Percentiles rank a stretch among this genome's conserved stretches.
These are phyloP conservation scores for Leucopsar rothschildi DNA, from an alignment of 2,113 vertebrate species.

Conservation along the genomic window DNA sequence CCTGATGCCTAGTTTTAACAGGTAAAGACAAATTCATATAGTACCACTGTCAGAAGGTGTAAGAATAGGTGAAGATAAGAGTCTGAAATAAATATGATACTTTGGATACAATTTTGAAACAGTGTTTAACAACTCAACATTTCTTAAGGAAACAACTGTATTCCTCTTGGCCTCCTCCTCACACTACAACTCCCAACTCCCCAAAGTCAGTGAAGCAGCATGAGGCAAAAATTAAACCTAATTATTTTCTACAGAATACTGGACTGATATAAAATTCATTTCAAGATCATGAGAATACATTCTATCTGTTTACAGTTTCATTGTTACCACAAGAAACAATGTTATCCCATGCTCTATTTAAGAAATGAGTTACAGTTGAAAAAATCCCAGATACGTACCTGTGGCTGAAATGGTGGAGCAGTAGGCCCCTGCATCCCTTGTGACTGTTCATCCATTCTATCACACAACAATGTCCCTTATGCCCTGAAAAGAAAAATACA, in stretches of 20 bases:
- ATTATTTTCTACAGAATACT: background rate
- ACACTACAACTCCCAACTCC: background rate
- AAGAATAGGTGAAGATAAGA: background rate
- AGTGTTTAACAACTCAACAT: background rate
- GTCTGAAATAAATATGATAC: background rate
- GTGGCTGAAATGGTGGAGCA: constrained; percentile 84
- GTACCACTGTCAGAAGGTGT: background rate
- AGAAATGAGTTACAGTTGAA: background rate
- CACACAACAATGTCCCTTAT: constrained; percentile 58
- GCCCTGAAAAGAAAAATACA: constrained; percentile 70
- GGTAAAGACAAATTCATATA: background rate
- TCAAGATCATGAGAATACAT: background rate
- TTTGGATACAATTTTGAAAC: background rate
- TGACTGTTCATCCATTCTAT: constrained; percentile 88
- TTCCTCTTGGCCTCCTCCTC: background rate
- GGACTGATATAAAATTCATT: background rate
- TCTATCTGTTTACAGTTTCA: background rate
- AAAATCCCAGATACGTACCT: constrained; percentile 71
- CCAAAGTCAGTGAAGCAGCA: background rate
- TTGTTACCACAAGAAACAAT: background rate
- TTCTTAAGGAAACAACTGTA: background rate
- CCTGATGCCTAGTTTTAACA: background rate
- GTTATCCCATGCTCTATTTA: background rate
- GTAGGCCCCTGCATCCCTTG: constrained; percentile 86
- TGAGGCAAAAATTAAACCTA: background rate